These are phyloP conservation scores for Alauda arvensis DNA, from an alignment of 2,797 vertebrate species.

Conservation along the genomic window DNA sequence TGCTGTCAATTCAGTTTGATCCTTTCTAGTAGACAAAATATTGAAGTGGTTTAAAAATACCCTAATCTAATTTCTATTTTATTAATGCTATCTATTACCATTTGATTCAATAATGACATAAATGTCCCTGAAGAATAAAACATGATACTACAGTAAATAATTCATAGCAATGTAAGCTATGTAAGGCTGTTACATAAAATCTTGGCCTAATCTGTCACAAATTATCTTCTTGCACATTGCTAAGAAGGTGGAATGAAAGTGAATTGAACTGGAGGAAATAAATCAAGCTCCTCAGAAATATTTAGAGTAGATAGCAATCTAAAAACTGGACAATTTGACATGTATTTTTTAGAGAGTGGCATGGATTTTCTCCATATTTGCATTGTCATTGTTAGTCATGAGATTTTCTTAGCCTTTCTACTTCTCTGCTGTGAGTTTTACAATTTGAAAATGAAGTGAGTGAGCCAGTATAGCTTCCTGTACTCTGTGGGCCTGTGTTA, in stretches of 20 bases:
- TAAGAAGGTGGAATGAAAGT: not conserved
- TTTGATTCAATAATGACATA: not conserved
- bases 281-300: not conserved
- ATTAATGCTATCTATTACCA: not conserved
- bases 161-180: not conserved
- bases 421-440: not conserved
- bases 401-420: not conserved
- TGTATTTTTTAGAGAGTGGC: not conserved
- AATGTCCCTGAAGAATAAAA: not conserved
- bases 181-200: not conserved
- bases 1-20: not conserved
- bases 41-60: not conserved
- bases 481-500: not conserved
- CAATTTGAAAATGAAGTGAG: not conserved
- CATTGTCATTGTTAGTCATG: not conserved
- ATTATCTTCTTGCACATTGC: not conserved
- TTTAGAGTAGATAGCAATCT: not conserved
- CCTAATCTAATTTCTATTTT: not conserved
- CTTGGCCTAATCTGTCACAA: not conserved
- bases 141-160: not conserved
- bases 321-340: not conserved
- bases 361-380: not conserved
- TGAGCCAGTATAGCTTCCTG: not conserved
- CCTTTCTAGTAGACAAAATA: not conserved
- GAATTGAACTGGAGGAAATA: not conserved